A percentile compares a stretch with the other conserved stretches of the same genome.
Evolutionary conservation across 2,797 vertebrate genomes (phyloP).

Genomic region (Leptodactylus fallax): DNA sequence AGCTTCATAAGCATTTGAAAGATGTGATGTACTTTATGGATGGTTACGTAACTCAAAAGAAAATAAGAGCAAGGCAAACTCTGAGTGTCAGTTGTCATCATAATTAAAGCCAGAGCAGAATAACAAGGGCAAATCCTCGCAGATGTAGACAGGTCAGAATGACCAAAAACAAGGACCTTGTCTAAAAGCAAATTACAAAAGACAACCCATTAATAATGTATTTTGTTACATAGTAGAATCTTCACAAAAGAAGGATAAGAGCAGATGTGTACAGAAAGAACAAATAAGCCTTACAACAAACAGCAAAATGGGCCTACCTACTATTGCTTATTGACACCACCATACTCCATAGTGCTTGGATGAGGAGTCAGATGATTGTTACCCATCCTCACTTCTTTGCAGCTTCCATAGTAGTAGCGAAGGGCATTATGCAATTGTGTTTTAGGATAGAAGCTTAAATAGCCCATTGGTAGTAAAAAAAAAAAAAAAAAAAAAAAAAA

Average conservation of each 20-base stretch:
- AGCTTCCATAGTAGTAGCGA: too few relatives aligned
- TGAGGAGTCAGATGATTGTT: too few relatives aligned
- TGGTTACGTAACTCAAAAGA: neutral
- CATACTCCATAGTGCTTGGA: too few relatives aligned
- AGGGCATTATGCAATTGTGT: too few relatives aligned
- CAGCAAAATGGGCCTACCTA: too few relatives aligned
- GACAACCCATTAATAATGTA: neutral
- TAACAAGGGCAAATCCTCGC: neutral
- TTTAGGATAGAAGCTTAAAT: too few relatives aligned
- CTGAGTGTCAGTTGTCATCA: constrained; percentile 7
- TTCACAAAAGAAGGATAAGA: neutral
- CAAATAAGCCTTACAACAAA: too few relatives aligned
- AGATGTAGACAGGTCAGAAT: neutral
- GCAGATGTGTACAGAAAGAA: neutral
- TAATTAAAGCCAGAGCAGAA: neutral
- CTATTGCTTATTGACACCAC: too few relatives aligned
- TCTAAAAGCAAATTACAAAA: constrained; percentile 13
- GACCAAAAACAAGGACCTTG: constrained; percentile 6
- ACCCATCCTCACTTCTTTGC: too few relatives aligned
- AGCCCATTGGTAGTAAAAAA: too few relatives aligned
- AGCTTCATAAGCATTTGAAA: constrained; percentile 18
- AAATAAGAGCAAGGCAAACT: constrained; percentile 1
- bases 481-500: too few relatives aligned
- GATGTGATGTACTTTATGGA: neutral
- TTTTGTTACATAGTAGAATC: neutral